Conservation (phyloP, 1,140 invertebrate genomes). For the Coelopa frigida region DNA sequence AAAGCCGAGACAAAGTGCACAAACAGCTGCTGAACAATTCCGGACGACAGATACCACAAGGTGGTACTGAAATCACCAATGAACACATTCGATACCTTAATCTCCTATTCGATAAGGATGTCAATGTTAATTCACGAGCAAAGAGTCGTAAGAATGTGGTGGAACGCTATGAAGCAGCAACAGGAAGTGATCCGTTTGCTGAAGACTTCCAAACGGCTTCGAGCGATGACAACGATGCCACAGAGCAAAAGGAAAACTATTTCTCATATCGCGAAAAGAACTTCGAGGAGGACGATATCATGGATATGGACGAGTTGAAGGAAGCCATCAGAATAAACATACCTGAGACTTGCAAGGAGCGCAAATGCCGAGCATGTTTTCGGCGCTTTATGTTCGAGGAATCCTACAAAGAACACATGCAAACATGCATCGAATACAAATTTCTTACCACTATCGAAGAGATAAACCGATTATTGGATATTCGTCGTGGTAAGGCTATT, state of each 20-base stretch:
- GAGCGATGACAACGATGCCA: slow-evolving; percentile 27
- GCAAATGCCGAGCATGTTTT: slow-evolving; percentile 35
- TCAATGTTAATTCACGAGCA: slow-evolving; percentile 11
- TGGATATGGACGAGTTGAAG: slow-evolving; percentile 31
- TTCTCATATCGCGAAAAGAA: slow-evolving; percentile 34
- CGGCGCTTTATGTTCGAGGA: slow-evolving; percentile 43
- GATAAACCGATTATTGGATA: slow-evolving; percentile 24
- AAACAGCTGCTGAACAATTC: slow-evolving; percentile 28
- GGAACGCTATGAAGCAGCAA: neutral
- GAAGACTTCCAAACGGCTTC: slow-evolving; percentile 24
- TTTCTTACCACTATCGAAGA: slow-evolving; percentile 29
- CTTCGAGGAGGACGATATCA: slow-evolving; percentile 42
- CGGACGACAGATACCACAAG: slow-evolving; percentile 10
- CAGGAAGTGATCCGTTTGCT: slow-evolving; percentile 14
- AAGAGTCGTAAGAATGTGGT: neutral
- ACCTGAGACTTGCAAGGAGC: slow-evolving; percentile 39
- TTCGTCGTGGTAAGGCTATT: slow-evolving; percentile 31
- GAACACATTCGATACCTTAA: slow-evolving; percentile 32
- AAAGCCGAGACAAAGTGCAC: slow-evolving; percentile 28
- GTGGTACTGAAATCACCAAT: too few species aligned
- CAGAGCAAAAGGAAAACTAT: slow-evolving; percentile 18
- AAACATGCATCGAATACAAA: slow-evolving; percentile 35
- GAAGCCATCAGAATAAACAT: slow-evolving; percentile 30
- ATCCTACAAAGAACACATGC: slow-evolving; percentile 28
- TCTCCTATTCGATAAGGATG: slow-evolving; percentile 27